A percentile compares a stretch with the other conserved stretches of the same genome.
These are phyloP conservation scores for Cyprinodon diabolis DNA, from an alignment of 2,797 vertebrate genomes.

Conservation along the genomic window DNA sequence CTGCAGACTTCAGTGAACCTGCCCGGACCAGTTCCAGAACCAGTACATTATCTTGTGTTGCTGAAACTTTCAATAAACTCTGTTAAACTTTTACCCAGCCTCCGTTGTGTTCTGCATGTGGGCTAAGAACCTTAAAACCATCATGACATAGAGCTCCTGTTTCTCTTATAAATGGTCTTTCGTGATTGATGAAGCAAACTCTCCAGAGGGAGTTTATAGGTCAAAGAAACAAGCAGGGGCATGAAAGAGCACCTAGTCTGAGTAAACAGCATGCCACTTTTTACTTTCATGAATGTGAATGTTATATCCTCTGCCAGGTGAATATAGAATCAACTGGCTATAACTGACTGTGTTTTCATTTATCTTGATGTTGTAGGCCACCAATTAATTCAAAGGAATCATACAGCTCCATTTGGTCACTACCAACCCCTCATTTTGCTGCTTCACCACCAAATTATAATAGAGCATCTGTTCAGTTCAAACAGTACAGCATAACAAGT, in stretches of 20 bases:
- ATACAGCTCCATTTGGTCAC: slow-evolving; percentile 51
- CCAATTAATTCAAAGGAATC: slow-evolving; percentile 63
- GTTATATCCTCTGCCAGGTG: slow-evolving; percentile 68
- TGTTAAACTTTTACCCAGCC: too few relatives aligned
- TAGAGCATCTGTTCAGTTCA: slow-evolving; percentile 35
- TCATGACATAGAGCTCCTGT: neutral
- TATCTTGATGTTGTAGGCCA: slow-evolving; percentile 49
- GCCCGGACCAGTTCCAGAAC: too few relatives aligned
- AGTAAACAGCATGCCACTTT: slow-evolving; percentile 52
- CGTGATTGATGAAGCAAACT: slow-evolving; percentile 44
- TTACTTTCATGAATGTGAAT: slow-evolving; percentile 69
- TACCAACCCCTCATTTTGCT: slow-evolving; percentile 26
- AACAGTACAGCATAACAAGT: slow-evolving; percentile 34
- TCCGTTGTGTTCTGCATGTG: too few relatives aligned
- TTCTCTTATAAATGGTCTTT: slow-evolving; percentile 36
- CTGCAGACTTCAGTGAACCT: too few relatives aligned
- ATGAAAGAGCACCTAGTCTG: slow-evolving; percentile 73
- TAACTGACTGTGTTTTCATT: slow-evolving; percentile 69
- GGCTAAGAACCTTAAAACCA: too few relatives aligned
- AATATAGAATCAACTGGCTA: slow-evolving; percentile 70
- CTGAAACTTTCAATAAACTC: too few relatives aligned
- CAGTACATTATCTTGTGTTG: too few relatives aligned
- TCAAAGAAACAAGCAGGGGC: slow-evolving; percentile 34
- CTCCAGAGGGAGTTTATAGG: slow-evolving; percentile 38
- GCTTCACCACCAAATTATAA: slow-evolving; percentile 41